phyloP scores from a whole-genome alignment of 1,140 invertebrate genomes.

The Temnothorax curvispinosus region DNA sequence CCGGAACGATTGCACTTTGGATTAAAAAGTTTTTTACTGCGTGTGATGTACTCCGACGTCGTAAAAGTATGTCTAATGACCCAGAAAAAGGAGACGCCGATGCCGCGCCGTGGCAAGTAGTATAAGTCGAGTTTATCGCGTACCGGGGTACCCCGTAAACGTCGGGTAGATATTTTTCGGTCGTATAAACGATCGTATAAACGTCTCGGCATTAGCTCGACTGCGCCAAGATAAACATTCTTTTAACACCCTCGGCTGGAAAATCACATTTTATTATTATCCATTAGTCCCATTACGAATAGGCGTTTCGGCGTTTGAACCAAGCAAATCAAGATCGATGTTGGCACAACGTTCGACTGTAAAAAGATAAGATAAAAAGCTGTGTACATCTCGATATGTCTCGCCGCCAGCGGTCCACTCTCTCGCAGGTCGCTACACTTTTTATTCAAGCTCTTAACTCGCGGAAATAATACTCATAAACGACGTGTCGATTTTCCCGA shows the following conservation, averaged over 20 bases:
- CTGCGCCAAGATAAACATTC: constrained; percentile 54
- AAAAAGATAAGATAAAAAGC: constrained; percentile 40
- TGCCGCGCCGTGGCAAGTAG: constrained; percentile 19
- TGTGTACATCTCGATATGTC: background rate
- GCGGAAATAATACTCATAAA: constrained; percentile 68
- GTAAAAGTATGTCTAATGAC: constrained; percentile 59
- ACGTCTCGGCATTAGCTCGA: constrained; percentile 33
- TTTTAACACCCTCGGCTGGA: constrained; percentile 40
- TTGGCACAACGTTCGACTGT: background rate
- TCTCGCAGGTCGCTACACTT: background rate
- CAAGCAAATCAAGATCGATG: background rate
- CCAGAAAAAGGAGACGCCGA: constrained; percentile 42
- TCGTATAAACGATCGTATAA: constrained; percentile 59
- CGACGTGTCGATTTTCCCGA: constrained; percentile 45
- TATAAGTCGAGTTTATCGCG: constrained; percentile 50
- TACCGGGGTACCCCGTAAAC: constrained; percentile 33
- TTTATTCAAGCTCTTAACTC: constrained; percentile 4
- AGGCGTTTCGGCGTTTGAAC: background rate
- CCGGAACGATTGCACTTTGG: constrained; percentile 19
- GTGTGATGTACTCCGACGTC: constrained; percentile 32
- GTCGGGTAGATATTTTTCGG: constrained; percentile 49
- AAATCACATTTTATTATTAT: constrained; percentile 68
- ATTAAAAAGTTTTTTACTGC: constrained; percentile 60
- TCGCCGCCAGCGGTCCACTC: background rate
- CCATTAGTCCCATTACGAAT: constrained; percentile 44